Evolutionary conservation across 2,797 vertebrate species (phyloP), one percentile per base, ranked within the genome.

Genomic region (Semotilus atromaculatus): DNA sequence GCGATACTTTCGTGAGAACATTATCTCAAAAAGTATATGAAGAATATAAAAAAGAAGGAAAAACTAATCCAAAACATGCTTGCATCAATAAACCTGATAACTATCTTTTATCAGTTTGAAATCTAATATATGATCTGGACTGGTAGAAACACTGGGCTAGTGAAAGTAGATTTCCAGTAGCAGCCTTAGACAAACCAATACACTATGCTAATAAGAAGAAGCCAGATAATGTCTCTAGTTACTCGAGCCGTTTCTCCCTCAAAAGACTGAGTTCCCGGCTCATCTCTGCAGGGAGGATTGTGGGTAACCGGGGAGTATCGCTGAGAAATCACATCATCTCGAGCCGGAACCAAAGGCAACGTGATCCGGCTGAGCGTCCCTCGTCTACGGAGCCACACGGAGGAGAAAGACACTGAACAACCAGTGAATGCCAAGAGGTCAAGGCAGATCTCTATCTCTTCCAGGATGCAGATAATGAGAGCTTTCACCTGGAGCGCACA

Each of bases 261-360:
- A 66, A 51, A 80, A 40, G 68, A 43, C 19, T 43, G 21, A 75
- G 43, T 55, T 19, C 23, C 58, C 71, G 64, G 36, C 36, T 36
- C 36, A n/a, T 70, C 60, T 78, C 72, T 60, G 64, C 64, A 48
- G 85, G 62, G 60, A 72, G 45, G 45, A 48, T 58, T 77, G 76
- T 73, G 34, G 76, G 80, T 74, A 80, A 72, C 74, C 74, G 76
- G 87, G 81, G 75, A 82, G 77, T 73, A 84, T 68, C 80, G 53
- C 34, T n/a, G 55, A 48, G 68, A 60, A 26, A 86, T 87, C 62
- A 48, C 72, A 76, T 79, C 81, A 82, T 68, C 51, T 74, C 76
- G 73, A 73, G 51, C 68, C 55, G 53, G 53, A 31, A 86, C 67
- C 66, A 82, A 77, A 55, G 26, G 58, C 64, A 81, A 81, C 5